phyloP scores from a whole-genome alignment of 2,113 vertebrate genomes.

The Dromiciops gliroides region DNA sequence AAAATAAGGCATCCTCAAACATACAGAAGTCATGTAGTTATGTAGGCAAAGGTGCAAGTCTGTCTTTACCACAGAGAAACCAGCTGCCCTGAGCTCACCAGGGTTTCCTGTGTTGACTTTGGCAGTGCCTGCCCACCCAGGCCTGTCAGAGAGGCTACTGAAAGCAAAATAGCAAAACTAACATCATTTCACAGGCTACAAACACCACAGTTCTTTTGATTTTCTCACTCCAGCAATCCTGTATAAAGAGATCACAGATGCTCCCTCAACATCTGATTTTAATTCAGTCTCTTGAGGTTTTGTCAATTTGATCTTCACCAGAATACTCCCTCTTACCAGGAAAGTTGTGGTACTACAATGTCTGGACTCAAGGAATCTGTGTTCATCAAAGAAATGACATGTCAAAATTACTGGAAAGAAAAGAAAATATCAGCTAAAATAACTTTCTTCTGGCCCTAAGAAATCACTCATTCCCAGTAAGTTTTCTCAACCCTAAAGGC shows the following conservation, averaged over 20 bases:
- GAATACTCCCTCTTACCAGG: background rate
- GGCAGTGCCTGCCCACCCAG: background rate
- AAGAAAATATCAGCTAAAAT: slow-evolving; percentile 3
- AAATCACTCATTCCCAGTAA: background rate
- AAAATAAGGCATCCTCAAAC: background rate
- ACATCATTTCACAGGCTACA: background rate
- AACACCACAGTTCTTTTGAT: background rate
- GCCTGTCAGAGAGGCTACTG: background rate
- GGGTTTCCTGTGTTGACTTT: background rate
- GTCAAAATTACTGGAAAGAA: slow-evolving; percentile 42
- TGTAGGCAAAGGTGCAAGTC: background rate
- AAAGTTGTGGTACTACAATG: background rate
- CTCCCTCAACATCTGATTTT: background rate
- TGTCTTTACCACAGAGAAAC: background rate
- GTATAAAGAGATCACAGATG: background rate
- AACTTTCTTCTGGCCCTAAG: background rate
- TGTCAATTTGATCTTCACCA: slow-evolving; percentile 42
- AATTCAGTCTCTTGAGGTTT: slow-evolving; percentile 44
- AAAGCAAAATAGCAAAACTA: background rate
- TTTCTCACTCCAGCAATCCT: background rate
- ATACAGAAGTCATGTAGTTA: background rate
- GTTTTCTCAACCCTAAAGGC: background rate
- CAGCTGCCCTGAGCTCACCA: background rate
- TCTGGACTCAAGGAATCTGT: background rate
- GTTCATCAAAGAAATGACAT: slow-evolving; percentile 50